phyloP scores from a whole-genome alignment of 2,113 vertebrate genomes.

The Aspiorhynchus laticeps region DNA sequence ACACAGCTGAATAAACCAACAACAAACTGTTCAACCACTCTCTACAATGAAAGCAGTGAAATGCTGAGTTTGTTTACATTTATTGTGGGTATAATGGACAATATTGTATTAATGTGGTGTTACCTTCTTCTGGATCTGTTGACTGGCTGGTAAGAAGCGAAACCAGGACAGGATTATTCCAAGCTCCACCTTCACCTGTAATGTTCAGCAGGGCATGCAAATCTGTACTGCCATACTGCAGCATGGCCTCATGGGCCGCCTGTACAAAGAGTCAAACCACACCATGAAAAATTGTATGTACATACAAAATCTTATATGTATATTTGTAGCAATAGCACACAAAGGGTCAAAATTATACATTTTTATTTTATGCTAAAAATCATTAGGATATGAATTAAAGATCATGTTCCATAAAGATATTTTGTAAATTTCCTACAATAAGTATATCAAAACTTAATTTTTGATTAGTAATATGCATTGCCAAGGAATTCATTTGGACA shows the following conservation, averaged over 20 bases:
- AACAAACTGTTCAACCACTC: too few relatives aligned
- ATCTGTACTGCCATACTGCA: slow-evolving; percentile 94
- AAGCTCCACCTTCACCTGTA: slow-evolving; percentile 88
- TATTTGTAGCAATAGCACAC: too few relatives aligned
- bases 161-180: slow-evolving; percentile 91
- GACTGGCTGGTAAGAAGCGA: slow-evolving; percentile 88
- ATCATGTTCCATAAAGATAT: too few relatives aligned
- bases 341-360: too few relatives aligned
- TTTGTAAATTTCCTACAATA: too few relatives aligned
- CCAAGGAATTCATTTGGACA: too few relatives aligned
- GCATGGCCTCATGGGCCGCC: slow-evolving; percentile 86
- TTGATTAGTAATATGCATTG: too few relatives aligned
- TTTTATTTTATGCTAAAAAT: too few relatives aligned
- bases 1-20: too few relatives aligned
- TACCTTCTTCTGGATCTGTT: slow-evolving; percentile 85
- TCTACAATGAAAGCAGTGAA: too few relatives aligned
- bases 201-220: slow-evolving; percentile 91
- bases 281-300: neutral
- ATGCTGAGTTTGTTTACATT: neutral
- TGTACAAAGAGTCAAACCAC: slow-evolving; percentile 54
- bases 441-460: too few relatives aligned
- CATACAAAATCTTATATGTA: neutral
- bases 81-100: neutral
- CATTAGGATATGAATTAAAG: too few relatives aligned
- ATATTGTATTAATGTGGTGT: neutral